phyloP scores from a whole-genome alignment of 2,888 invertebrate species.

The Chrysodeixis includens region DNA sequence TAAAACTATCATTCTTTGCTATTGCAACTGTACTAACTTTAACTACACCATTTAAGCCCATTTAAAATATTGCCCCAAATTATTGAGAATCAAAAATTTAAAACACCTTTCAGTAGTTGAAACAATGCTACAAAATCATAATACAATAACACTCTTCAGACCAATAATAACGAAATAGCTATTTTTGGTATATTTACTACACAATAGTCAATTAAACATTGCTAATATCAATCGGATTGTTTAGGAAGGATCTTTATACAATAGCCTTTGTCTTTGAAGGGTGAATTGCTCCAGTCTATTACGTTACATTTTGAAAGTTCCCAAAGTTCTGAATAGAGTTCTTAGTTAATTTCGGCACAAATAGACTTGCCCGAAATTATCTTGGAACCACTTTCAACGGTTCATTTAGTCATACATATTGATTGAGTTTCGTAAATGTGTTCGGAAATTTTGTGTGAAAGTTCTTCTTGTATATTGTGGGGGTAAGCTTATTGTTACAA shows the following conservation, averaged over 20 bases:
- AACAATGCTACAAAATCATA: constrained; percentile 14
- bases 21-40: too few relatives aligned
- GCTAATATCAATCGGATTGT: constrained; percentile 68
- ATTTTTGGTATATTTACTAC: constrained; percentile 35
- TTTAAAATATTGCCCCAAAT: too few relatives aligned
- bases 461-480: neutral
- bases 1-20: too few relatives aligned
- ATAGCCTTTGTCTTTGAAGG: constrained; percentile 73
- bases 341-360: constrained; percentile 78
- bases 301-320: constrained; percentile 76
- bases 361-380: constrained; percentile 67
- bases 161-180: constrained; percentile 20
- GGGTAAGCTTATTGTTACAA: neutral
- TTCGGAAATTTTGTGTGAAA: neutral
- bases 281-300: constrained; percentile 69
- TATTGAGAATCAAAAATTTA: constrained; percentile 15
- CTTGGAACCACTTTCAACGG: constrained; percentile 42
- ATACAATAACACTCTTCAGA: constrained; percentile 19
- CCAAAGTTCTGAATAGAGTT: constrained; percentile 78
- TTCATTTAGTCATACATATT: constrained; percentile 44
- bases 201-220: constrained; percentile 63
- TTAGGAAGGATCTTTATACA: constrained; percentile 60
- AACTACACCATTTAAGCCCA: too few relatives aligned
- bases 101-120: constrained; percentile 13
- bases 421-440: constrained; percentile 19